phyloP scores from a whole-genome alignment of 2,113 vertebrate genomes.

The Todiramphus saurophagus region DNA sequence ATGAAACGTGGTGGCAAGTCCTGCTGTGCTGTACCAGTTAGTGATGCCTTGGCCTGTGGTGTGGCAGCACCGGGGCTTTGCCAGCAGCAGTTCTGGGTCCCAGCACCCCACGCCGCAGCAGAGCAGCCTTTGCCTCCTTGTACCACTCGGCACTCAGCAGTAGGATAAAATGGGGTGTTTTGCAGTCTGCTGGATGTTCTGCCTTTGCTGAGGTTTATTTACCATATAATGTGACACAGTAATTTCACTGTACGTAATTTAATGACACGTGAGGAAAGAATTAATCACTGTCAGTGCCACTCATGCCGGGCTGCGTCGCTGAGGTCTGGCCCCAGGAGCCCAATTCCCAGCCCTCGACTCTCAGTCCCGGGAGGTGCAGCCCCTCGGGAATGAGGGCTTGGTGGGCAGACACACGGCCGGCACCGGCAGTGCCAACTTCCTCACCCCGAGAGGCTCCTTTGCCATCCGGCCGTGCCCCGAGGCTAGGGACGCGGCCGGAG shows the following conservation, averaged over 20 bases:
- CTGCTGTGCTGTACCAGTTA: fast-evolving
- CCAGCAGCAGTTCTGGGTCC: fast-evolving
- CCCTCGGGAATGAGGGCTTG: fast-evolving
- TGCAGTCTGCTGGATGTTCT: background rate
- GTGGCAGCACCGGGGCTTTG: background rate
- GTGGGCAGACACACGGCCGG: background rate
- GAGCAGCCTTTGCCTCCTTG: background rate
- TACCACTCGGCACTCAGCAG: background rate
- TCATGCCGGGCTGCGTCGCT: background rate
- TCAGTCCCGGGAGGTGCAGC: background rate
- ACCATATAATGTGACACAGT: background rate
- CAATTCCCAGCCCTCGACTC: fast-evolving
- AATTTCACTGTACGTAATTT: background rate
- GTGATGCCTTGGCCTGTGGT: background rate
- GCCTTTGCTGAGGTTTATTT: background rate
- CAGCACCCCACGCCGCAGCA: background rate
- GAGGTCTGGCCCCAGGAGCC: background rate
- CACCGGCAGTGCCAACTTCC: fast-evolving
- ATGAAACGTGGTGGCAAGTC: fast-evolving
- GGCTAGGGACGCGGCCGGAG: background rate
- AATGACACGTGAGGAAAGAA: background rate
- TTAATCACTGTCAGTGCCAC: background rate
- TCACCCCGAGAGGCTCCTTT: background rate
- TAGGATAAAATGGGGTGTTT: background rate
- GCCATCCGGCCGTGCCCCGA: background rate